Evolutionary conservation across 2,888 invertebrate genomes (phyloP).

Genomic region (Auanema freiburgensis): DNA sequence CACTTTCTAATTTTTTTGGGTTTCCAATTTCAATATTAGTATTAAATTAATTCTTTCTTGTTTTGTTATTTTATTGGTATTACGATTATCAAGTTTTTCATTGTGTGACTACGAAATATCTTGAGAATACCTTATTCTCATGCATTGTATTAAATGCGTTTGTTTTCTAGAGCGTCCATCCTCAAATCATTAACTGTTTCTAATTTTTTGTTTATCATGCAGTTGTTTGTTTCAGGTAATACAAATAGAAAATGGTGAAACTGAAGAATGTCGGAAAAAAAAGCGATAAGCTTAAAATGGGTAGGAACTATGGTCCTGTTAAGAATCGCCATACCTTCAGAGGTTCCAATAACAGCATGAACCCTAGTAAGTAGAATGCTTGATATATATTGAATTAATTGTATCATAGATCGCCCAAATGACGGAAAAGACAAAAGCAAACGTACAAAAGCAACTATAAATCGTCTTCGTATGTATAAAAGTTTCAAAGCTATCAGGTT

Average conservation of each 20-base stretch:
- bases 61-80: too few relatives aligned
- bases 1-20: too few relatives aligned
- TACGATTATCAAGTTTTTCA: too few relatives aligned
- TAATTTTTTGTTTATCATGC: too few relatives aligned
- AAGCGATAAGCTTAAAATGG: conserved; percentile 44
- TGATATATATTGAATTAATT: not conserved
- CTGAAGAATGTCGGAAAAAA: conserved; percentile 41
- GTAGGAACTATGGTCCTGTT: conserved; percentile 41
- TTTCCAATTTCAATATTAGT: too few relatives aligned
- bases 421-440: conserved; percentile 33
- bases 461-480: conserved; percentile 94
- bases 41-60: too few relatives aligned
- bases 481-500: conserved; percentile 90
- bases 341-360: conserved; percentile 87
- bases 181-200: too few relatives aligned
- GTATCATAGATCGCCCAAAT: conserved; percentile 68
- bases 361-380: conserved; percentile 74
- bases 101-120: too few relatives aligned
- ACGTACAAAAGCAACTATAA: conserved; percentile 85
- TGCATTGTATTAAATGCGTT: too few relatives aligned
- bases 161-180: too few relatives aligned
- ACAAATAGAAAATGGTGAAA: conserved; percentile 34
- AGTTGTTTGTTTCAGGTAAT: too few relatives aligned
- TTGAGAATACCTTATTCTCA: too few relatives aligned
- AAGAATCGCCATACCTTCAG: conserved; percentile 44